phyloP scores from a whole-genome alignment of 2,888 invertebrate species.

The Agrypnus murinus region DNA sequence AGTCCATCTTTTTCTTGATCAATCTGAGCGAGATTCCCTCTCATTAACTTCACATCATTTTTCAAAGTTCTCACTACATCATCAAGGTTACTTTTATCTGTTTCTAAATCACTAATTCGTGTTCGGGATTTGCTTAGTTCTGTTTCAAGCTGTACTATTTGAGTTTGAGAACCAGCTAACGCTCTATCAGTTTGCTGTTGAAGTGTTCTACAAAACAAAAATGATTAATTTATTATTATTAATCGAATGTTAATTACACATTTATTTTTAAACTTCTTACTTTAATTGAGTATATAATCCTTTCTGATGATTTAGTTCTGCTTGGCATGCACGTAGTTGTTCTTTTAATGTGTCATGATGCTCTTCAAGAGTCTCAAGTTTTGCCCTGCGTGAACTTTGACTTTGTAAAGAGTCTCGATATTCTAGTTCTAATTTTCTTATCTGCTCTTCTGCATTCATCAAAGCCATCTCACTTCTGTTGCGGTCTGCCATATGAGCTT shows the following conservation, averaged over 20 bases:
- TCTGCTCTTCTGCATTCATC: conserved; percentile 72
- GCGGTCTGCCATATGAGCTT: conserved; percentile 72
- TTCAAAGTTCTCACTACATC: conserved; percentile 77
- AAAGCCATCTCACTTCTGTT: conserved; percentile 72
- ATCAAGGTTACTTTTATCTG: conserved; percentile 75
- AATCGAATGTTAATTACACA: too few relatives aligned
- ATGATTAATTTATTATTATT: too few relatives aligned
- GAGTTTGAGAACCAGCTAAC: conserved; percentile 80
- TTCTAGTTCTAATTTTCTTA: conserved; percentile 74
- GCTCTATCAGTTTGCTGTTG: conserved; percentile 86
- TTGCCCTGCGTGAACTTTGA: conserved; percentile 73
- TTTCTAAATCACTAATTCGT: conserved; percentile 75
- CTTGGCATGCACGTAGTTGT: conserved; percentile 72
- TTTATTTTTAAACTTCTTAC: conserved; percentile 68
- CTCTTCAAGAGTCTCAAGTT: conserved; percentile 74
- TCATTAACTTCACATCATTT: conserved; percentile 78
- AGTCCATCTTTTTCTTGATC: conserved; percentile 83
- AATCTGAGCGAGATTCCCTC: conserved; percentile 77
- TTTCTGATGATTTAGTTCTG: conserved; percentile 74
- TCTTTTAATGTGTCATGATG: conserved; percentile 73
- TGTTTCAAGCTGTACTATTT: conserved; percentile 77
- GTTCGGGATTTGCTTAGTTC: conserved; percentile 78
- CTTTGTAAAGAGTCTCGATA: conserved; percentile 73
- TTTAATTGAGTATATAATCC: conserved; percentile 76
- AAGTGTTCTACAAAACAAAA: conserved; percentile 77